A percentile compares a stretch with the other conserved stretches of the same genome.
These are phyloP conservation scores for Rattus rattus DNA, from an alignment of 2,113 vertebrate genomes.

Conservation along the genomic window DNA sequence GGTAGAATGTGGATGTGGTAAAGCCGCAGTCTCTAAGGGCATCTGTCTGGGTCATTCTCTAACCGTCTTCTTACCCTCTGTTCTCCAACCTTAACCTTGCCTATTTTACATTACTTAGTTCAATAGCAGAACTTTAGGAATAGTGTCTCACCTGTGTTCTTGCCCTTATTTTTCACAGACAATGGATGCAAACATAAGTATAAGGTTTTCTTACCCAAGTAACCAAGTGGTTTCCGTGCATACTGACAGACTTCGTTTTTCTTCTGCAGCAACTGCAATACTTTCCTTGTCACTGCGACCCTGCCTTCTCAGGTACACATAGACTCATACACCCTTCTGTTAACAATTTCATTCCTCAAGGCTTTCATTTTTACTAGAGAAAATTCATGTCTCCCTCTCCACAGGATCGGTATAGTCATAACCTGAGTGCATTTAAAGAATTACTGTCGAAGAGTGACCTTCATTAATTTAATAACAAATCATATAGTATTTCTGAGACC, in stretches of 20 bases:
- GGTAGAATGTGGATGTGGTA: neutral
- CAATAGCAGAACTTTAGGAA: neutral
- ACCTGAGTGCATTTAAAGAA: slow-evolving; percentile 25
- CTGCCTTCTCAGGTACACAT: neutral
- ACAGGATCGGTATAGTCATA: neutral
- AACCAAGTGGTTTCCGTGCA: neutral
- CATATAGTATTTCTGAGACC: slow-evolving; percentile 41
- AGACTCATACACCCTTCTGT: neutral
- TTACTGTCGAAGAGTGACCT: neutral
- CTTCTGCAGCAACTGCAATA: neutral
- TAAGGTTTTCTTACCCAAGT: neutral
- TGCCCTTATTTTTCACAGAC: neutral
- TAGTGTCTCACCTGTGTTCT: neutral
- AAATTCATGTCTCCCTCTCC: neutral
- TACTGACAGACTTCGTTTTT: neutral
- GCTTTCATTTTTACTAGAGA: neutral
- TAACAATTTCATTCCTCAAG: neutral
- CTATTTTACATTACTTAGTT: neutral
- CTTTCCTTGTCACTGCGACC: neutral
- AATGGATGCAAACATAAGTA: neutral
- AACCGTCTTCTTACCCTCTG: rapidly evolving
- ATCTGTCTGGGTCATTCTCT: rapidly evolving
- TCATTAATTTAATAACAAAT: slow-evolving; percentile 45
- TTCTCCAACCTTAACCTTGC: neutral
- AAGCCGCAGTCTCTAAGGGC: neutral